Evolutionary conservation across 2,113 vertebrate species (phyloP), one percentile per base, ranked within the genome.

Genomic region (Tapirus terrestris): DNA sequence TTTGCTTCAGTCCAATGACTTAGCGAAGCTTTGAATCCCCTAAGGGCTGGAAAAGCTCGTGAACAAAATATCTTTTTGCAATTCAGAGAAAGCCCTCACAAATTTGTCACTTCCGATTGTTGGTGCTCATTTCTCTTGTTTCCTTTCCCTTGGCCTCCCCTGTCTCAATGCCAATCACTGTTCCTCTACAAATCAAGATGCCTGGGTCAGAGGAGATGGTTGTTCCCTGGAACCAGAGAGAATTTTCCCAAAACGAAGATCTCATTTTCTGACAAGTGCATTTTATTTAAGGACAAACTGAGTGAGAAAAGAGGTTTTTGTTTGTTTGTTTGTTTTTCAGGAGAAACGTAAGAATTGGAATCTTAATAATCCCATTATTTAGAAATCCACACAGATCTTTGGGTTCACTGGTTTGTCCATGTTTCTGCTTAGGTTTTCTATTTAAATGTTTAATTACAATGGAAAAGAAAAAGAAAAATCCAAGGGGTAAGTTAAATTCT

Each of bases 11-110:
- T 73, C 95, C 95, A 86, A 96, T 67, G 91, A 84, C 90, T 93
- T 65, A 56, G 91, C 0, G 29, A 96, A 84, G 98, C 97, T 48
- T 79, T 31, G 43, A 77, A 97, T 68, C 82, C 98, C 98, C 97
- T 0, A 3, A 88, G 97, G 98, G 83, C 61, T 81, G 48, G 73
- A 60, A 17, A 83, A 94, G 80, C 93, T 68, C 70, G 96, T 36
- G 81, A 95, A 94, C 96, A 87, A 95, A 98, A 98, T 68, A 79
- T 88, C 94, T 86, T 93, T 93, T 96, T 97, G 97, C 96, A 60
- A 91, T 97, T 79, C 89, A 43, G 96, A 98, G 96, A 94, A 97
- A 97, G 75, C 84, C 91, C 77, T 89, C 95, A 51, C 92, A 87
- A 90, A 97, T 6, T 53, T 87, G 96, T 97, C 98, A 77, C 94